Base-by-base conservation (phyloP, 1,140 invertebrate genomes). In the Aphelinus atriplicis region DNA sequence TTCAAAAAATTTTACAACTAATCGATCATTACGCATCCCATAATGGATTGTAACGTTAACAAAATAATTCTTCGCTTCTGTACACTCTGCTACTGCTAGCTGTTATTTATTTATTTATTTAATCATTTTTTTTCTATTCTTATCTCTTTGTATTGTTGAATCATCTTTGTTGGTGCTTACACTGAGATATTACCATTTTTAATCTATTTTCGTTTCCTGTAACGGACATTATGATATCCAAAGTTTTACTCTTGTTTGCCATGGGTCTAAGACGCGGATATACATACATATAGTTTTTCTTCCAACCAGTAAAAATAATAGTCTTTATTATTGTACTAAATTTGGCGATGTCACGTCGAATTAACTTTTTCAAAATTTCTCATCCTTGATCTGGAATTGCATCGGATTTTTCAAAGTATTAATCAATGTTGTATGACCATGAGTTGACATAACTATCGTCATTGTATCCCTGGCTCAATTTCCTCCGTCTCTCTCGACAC, bases 51-150 rank as follows among this genome's bases (percentile, higher is more conserved):
- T 75, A 80, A 80, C 73, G 74, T 78, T 80, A 80, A 80, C 71
- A 80, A 80, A 80, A 80, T 80, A 80, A 78, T 55, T 80, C 71
- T 80, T 77, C 73, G 71, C 71, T 74, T 80, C 72, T 78, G 77
- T 73, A 79, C 77, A 78, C 53, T 79, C 55, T 77, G 72, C 77
- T 79, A 80, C 68, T 73, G 76, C 78, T 79, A 80, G 70, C 76
- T 71, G 76, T 58, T 73, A 58, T 73, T 77, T 68, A 74, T 50
- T 64, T 63, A 55, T 77, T 61, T 68, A 2, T 68, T 74, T 51
- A 10, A 48, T 51, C 26, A 58, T 58, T 63, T 65, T 65, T 74
- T 9, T 68, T 57, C 10, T 61, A 56, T 47, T 63, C n/a, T 55
- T 58, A 55, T 70, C 45, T 63, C 50, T 77, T 67, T 77, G 46